Evolutionary conservation across 2,888 invertebrate species (phyloP), one percentile per base, ranked within the genome.

Genomic region (Pachydiplax longipennis): DNA sequence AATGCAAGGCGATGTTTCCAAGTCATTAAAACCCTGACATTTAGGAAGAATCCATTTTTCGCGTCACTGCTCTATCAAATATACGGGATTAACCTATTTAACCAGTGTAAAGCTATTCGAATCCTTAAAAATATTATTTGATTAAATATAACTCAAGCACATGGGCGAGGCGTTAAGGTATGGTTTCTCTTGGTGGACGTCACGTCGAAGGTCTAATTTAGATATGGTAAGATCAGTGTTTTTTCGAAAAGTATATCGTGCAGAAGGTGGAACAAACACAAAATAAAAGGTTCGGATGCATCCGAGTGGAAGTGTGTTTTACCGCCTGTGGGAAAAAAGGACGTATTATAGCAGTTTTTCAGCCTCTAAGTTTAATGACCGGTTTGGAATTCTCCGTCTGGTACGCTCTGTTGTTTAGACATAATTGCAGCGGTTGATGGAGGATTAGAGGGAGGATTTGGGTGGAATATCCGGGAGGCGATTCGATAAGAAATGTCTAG

Each of bases 341-440:
- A 25, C 31, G 73, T 31, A 87, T 61, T 61, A 87, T 83, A 31
- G 87, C 61, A 58, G 58, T 87, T 87, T 40, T 65, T 87, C 87
- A 48, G 58, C 58, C 58, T 58, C 83, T 10, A 87, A 65, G 87
- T 87, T 87, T 87, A 87, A 87, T 87, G 87, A 87, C 87, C 87
- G 87, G 61, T 65, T 40, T n/a, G 87, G 37, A 58, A 61, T 61
- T 87, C 25, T 25, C 37, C 53, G 53, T 87, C 37, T 58, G n/a
- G 87, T 10, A 40, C 87, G 87, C 87, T 87, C 87, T 37, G 87
- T 87, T 87, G 87, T 87, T 87, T 87, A 87, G 87, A n/a, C 58
- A 61, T 87, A 87, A 87, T 87, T 87, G 87, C 61, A n/a, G 87
- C 58, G 87, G 87, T 65, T 35, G 83, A 58, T 83, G 58, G 58